Base-by-base conservation (phyloP, 2,888 invertebrate genomes). In the Agrypnus murinus region DNA sequence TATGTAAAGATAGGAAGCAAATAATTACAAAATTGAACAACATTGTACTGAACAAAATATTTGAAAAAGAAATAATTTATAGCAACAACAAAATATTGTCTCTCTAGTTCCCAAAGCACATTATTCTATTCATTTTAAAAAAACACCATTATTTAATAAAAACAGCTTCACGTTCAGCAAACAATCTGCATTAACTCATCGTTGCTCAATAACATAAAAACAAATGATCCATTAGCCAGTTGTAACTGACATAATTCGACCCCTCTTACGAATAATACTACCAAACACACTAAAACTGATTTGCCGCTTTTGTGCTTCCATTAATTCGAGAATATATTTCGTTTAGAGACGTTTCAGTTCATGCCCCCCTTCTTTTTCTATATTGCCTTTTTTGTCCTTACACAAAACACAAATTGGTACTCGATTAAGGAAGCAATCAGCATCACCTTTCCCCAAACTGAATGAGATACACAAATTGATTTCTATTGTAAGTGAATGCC, bases 171-270 rank as follows among this genome's bases (percentile, higher is more conserved):
- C 25, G 2, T 34, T 1, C 32, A 12, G 53, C 14, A 36, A 36
- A 55, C 55, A 55, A 55, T 55, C 31, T 36, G 32, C 10, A 36
- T 25, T 25, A 2, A 36, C 14, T n/a, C 5, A 15, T 36, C 17
- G 55, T 15, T 25, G 25, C 5, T n/a, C n/a, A n/a, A 25, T 36
- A 17, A 9, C 17, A 55, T 55, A 9, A 55, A 55, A 55, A 55
- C 17, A 55, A 55, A 55, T 55, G 55, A 55, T 36, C 55, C 36
- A 55, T 55, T 55, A 36, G 34, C 15, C 36, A 36, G n/a, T 55
- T 17, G 55, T 36, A 55, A 36, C 55, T 34, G 55, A 36, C 55
- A 55, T 36, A 17, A 55, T 34, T 50, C 50, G 12, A 31, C 50
- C 31, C 19, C 19, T 5, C 25, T 19, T n/a, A n/a, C n/a, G 19